Base-by-base conservation (phyloP, 2,797 vertebrate species). In the Cossypha polioptera region DNA sequence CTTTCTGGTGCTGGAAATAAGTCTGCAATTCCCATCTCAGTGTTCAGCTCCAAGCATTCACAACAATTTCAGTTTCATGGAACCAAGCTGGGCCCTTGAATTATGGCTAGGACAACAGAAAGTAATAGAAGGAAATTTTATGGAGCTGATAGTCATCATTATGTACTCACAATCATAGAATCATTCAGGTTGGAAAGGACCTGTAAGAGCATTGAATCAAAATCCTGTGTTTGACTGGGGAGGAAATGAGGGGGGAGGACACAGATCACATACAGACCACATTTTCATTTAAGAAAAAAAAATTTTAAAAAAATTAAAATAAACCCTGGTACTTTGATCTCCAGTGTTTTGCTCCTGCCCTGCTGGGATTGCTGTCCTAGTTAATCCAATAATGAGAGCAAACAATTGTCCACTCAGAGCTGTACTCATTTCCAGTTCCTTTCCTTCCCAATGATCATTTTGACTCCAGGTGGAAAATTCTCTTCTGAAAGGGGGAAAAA, bases 31-130 rank as follows among this genome's bases (percentile, higher is more conserved):
- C 68, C 94, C 86, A 65, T 48, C 67, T 88, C 13, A 18, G 73
- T 82, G 86, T 24, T 57, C 31, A n/a, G 4, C 40, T 47, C n/a
- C 72, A 62, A 62, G 6, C 8, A 26, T 81, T 88, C 68, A 48
- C 35, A 73, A 35, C 50, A 42, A 82, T 35, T 95, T 92, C 67
- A 31, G 33, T 42, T 92, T 79, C 61, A 47, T 15, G 10, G 40
- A 92, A 92, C 71, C 59, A 95, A 96, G 90, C 79, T 54, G 47
- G 35, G 65, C 68, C 91, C 51, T 82, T 96, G 80, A 97, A 79
- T 93, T 97, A 90, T 48, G 67, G 21, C 68, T 63, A 24, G 11
- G 54, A 65, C 55, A 90, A 88, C 51, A 13, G 61, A 94, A 89
- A 95, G 91, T 26, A 86, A 38, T 57, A 38, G 38, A 36, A 54